Evolutionary conservation across 35 echinoderm and acorn worm species (phyloP), one percentile per base, ranked within the genome.

Genomic region (Patiria miniata): DNA sequence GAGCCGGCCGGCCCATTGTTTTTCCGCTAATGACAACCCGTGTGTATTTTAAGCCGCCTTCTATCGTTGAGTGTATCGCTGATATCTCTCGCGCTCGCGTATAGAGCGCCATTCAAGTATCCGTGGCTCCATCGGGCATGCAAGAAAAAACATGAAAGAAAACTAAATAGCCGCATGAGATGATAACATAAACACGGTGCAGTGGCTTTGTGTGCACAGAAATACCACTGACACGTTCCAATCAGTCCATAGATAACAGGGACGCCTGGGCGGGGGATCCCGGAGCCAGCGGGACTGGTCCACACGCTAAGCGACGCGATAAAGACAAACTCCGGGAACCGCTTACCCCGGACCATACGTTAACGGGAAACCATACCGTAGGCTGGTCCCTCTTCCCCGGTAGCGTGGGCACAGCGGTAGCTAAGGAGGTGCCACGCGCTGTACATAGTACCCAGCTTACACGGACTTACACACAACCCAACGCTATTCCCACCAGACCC

Each of bases 171-270:
- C 29, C 65, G 65, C 65, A 12, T 36, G 65, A 73, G 23, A 32
- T 73, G 65, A 73, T 73, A 32, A 73, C 65, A 73, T 73, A 73
- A 73, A 73, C 65, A 73, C 26, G 29, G 19, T 34, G 29, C 26
- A 60, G 10, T 73, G 65, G 65, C 34, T 73, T 73, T 73, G 65
- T 73, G 65, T 73, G 65, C 34, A 73, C 26, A 73, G 65, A 73
- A 73, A 73, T 73, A 73, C 65, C 34, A 30, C 26, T 36, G 19
- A 73, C 65, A 73, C 34, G 65, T 73, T 34, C 65, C 65, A 73
- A 73, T 73, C 65, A 73, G 65, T 73, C 26, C 65, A 26, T 14
- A 73, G 65, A 73, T 73, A 73, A 73, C 65, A 34, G 22, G 65
- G 65, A 73, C 65, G 65, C 65, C 65, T 7, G 7, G 5, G 61